A percentile compares a stretch with the other conserved stretches of the same genome.
phyloP scores from a whole-genome alignment of 92 coral and sea anemone genomes.

The Virgularia gustaviana region DNA sequence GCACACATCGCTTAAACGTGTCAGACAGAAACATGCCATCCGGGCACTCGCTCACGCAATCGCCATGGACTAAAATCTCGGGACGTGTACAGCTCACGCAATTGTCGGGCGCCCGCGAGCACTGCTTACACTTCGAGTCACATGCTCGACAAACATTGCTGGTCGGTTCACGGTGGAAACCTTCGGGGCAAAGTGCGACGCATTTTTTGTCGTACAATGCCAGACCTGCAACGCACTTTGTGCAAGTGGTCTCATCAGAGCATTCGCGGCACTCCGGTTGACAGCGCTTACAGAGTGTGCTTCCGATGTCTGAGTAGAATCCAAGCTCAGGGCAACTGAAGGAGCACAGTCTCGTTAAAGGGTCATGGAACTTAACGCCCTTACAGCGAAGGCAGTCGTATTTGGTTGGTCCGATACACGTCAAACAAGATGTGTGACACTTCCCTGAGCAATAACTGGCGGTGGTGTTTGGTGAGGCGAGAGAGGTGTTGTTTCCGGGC shows the following conservation, averaged over 20 bases:
- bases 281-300: conserved; percentile 73
- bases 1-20: conserved; percentile 57
- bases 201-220: conserved; percentile 59
- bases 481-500: background rate
- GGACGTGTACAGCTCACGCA: conserved; percentile 65
- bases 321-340: conserved; percentile 68
- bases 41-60: conserved; percentile 72
- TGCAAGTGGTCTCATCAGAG: conserved; percentile 54
- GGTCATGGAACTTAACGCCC: conserved; percentile 77
- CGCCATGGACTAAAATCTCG: conserved; percentile 50
- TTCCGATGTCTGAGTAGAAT: conserved; percentile 60
- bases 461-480: background rate
- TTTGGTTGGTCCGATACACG: conserved; percentile 69
- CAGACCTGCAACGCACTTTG: conserved; percentile 59
- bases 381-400: conserved; percentile 77
- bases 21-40: conserved; percentile 57
- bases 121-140: conserved; percentile 65
- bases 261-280: conserved; percentile 70
- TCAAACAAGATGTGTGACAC: conserved; percentile 69
- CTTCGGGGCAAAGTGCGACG: conserved; percentile 64
- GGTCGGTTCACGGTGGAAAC: conserved; percentile 49
- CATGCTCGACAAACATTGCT: conserved; percentile 69
- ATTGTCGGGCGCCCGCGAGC: conserved; percentile 46
- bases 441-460: background rate
- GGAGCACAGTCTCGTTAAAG: conserved; percentile 57